Base-by-base conservation (phyloP, 2,888 invertebrate genomes). In the Blera fallax region DNA sequence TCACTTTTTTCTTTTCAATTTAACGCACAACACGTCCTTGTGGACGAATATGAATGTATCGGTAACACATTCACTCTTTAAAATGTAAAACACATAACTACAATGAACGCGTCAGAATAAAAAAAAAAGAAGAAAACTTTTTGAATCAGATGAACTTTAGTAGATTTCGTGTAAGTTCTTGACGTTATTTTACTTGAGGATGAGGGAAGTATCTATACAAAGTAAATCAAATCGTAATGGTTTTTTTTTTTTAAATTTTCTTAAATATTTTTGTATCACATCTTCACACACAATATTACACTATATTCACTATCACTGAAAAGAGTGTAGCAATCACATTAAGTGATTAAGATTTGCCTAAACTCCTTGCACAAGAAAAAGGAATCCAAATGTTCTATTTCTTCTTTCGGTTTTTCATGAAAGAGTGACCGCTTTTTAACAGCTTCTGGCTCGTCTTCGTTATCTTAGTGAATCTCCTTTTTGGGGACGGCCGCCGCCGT, bases 391-490 rank as follows among this genome's bases (percentile, higher is more conserved):
- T 54, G 64, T 74, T 45, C 62, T 62, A 52, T 52, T 64, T 74
- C 64, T n/a, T n/a, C 54, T 52, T 74, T 64, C 65, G 76, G 64
- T 34, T 34, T 34, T 34, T 76, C 56, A 76, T 65, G 45, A 76
- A 76, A 65, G 65, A 74, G 76, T 65, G 76, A 56, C 65, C 76
- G 48, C 45, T 29, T 14, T 40, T 58, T 40, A 40, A 7, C 34
- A 58, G 27, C 37, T 62, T 32, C 8, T 50, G 50, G 37, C 56
- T 69, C 34, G 52, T 62, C 50, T 48, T 73, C 34, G 78, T 78
- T 83, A 83, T 78, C 83, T 83, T 77, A 48, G 69, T 74, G 74
- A 79, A 84, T 84, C 74, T 79, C 79, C 74, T 84, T 74, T 84
- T 70, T 79, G 74, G 73, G 64, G 79, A 84, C 84, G 70, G 69